Base-by-base conservation (phyloP, 2,888 invertebrate species). In the Microchrysa polita region DNA sequence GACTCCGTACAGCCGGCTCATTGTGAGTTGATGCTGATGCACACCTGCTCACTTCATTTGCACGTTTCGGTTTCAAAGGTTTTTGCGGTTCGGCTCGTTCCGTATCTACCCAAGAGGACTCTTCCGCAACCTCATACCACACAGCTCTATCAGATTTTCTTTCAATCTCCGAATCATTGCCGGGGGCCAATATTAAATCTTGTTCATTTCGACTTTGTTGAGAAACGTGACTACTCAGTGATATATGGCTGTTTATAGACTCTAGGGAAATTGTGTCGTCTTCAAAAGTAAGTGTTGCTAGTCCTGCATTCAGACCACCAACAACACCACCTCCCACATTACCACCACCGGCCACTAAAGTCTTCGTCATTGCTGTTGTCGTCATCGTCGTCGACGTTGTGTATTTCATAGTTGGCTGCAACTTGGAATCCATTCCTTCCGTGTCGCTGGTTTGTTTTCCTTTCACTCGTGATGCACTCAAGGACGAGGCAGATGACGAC, bases 181-280 rank as follows among this genome's bases (percentile, higher is more conserved):
- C 65, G 59, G 73, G 72, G 20, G 67, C 72, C 40, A 73, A 16
- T 67, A 77, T 73, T 74, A 77, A 77, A 78, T 78, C 76, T 76
- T 78, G 77, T 53, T 79, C 77, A 74, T 78, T 77, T 77, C 75
- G 78, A 75, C 75, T 77, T 73, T 73, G 75, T 14, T 73, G 74
- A 10, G 78, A 78, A 18, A 75, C 73, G 73, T 76, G 76, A 78
- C 79, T 79, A 73, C 77, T 77, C 73, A 77, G 74, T 63, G 80
- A 80, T 76, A 82, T 81, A 76, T 79, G 79, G 77, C 84, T 83
- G 75, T 81, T 81, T 78, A 81, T 77, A 72, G 85, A 84, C 78
- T 79, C 82, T 67, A 84, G 76, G 42, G 85, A 84, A 69, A 84
- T 79, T 76, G 82, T 82, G 77, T 82, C 82, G 34, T 77, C 77